Percentiles rank a stretch among this genome's conserved stretches.
These are phyloP conservation scores for Oscheius sp. DNA, from an alignment of 2,888 invertebrate species.

Conservation along the genomic window DNA sequence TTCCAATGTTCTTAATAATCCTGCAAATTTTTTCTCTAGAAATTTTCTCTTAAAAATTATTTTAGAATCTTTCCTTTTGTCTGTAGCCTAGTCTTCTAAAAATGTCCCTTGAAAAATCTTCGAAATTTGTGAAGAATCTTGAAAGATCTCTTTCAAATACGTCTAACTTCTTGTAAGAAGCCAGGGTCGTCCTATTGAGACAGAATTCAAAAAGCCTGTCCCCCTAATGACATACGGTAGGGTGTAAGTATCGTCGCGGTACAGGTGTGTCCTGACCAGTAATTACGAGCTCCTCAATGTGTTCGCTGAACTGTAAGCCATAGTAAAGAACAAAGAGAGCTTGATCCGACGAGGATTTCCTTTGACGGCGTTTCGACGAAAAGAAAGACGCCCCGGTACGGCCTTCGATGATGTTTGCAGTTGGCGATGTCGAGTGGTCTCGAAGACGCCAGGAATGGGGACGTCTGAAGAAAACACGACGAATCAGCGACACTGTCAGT, in stretches of 20 bases:
- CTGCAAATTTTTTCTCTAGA: too few relatives aligned
- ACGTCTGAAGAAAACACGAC: slow-evolving; percentile 10
- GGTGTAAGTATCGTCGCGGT: slow-evolving; percentile 3
- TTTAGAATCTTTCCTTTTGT: too few relatives aligned
- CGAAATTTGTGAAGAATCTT: too few relatives aligned
- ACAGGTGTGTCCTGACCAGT: slow-evolving; percentile 12
- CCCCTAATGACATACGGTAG: too few relatives aligned
- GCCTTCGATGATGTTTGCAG: slow-evolving; percentile 6
- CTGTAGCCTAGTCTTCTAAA: too few relatives aligned
- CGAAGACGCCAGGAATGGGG: neutral
- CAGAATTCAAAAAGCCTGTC: too few relatives aligned
- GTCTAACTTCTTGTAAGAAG: too few relatives aligned
- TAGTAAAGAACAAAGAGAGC: neutral
- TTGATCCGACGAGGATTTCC: neutral
- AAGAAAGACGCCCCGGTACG: slow-evolving; percentile 9
- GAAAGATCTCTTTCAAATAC: too few relatives aligned
- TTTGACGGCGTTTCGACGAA: neutral
- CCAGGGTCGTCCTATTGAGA: too few relatives aligned
- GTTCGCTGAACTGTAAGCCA: slow-evolving; percentile 24
- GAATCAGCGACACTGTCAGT: neutral
- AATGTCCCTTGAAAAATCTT: too few relatives aligned
- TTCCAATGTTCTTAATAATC: too few relatives aligned
- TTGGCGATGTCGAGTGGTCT: slow-evolving; percentile 11
- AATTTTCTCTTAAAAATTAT: too few relatives aligned
- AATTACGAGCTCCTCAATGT: slow-evolving; percentile 20